phyloP scores from a whole-genome alignment of 2,888 invertebrate species.

The Dicranocentrus wangi region DNA sequence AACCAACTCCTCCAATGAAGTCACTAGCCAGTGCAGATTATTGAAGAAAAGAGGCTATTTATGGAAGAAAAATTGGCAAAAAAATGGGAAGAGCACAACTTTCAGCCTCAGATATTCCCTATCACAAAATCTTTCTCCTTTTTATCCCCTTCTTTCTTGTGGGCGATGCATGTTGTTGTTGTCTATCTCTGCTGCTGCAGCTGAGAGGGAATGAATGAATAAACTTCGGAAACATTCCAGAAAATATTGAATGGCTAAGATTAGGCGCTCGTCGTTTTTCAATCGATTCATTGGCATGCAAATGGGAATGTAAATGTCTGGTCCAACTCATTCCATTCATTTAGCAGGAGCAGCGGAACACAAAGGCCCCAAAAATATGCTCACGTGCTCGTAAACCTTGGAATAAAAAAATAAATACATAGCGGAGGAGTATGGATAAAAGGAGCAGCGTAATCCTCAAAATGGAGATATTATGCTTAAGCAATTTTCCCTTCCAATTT shows the following conservation, averaged over 20 bases:
- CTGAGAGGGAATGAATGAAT: conserved; percentile 30
- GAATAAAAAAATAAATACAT: too few species aligned
- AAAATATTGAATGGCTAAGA: conserved; percentile 33
- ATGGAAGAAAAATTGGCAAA: conserved; percentile 56
- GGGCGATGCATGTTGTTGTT: background rate
- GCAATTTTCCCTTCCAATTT: conserved; percentile 35
- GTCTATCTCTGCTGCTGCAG: background rate
- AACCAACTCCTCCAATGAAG: conserved; percentile 12
- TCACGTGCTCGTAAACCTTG: too few species aligned
- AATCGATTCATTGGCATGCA: conserved; percentile 64
- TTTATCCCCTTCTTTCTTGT: background rate
- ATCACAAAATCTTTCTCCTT: conserved; percentile 19
- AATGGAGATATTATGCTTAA: conserved; percentile 50
- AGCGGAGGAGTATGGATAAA: background rate
- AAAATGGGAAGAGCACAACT: conserved; percentile 21
- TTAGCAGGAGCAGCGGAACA: background rate
- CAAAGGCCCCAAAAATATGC: too few species aligned
- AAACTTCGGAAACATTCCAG: conserved; percentile 29
- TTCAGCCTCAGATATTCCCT: background rate
- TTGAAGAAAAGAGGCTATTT: conserved; percentile 28
- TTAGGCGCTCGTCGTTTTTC: conserved; percentile 39
- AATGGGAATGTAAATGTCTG: conserved; percentile 57
- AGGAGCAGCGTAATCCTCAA: conserved; percentile 26
- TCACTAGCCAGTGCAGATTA: background rate
- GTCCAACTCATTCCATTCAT: conserved; percentile 40